Percentiles rank a stretch among this genome's conserved stretches.
Conservation (phyloP, 2,113 vertebrate species). For the Otolemur garnettii region DNA sequence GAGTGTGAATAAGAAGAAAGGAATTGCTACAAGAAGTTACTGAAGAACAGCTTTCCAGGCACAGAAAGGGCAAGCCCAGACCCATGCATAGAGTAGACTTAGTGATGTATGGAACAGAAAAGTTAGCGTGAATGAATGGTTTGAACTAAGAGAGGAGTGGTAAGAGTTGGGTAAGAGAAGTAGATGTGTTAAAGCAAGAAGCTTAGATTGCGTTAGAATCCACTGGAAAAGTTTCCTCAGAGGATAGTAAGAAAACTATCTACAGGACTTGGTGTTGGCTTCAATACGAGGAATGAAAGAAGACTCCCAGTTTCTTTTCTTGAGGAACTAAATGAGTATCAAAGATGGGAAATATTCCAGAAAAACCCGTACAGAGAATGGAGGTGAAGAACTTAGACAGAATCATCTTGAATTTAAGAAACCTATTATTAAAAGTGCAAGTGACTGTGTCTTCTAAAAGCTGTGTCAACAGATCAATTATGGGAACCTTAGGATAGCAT, state of each 20-base stretch:
- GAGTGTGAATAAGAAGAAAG: background rate
- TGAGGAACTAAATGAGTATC: background rate
- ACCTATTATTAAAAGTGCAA: constrained; percentile 65
- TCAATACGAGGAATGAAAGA: background rate
- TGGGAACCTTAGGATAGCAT: constrained; percentile 55
- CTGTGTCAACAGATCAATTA: constrained; percentile 75
- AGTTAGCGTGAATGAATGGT: background rate
- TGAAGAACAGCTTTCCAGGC: background rate
- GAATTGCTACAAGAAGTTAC: background rate
- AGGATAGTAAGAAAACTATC: background rate
- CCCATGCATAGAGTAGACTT: accelerated
- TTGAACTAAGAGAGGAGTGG: background rate
- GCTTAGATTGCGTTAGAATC: background rate
- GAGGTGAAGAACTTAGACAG: background rate
- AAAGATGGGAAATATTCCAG: background rate
- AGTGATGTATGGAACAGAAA: background rate
- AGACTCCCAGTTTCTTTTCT: background rate
- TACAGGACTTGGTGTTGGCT: background rate
- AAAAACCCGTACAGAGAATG: background rate
- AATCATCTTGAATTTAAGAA: constrained; percentile 50
- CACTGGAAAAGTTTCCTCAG: background rate
- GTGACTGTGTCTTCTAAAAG: constrained; percentile 56
- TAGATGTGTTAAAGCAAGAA: background rate
- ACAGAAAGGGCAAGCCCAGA: background rate
- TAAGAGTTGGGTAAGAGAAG: background rate